A percentile compares a stretch with the other conserved stretches of the same genome.
These are phyloP conservation scores for Hirtodrosophila confusa DNA, from an alignment of 2,888 invertebrate species.

Conservation along the genomic window DNA sequence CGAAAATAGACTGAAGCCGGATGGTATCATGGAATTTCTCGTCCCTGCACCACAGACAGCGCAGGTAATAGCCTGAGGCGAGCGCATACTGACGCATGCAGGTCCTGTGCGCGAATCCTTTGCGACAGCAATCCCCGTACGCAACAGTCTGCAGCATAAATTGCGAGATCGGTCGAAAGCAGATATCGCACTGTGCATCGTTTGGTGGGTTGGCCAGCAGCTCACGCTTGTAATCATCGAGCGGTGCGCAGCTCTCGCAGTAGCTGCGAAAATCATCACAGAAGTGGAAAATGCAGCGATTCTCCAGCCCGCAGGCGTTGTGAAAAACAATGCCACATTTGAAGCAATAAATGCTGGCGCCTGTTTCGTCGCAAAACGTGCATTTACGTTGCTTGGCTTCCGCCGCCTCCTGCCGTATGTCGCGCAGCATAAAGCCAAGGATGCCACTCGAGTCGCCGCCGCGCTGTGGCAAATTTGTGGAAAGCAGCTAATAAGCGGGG, in stretches of 20 bases:
- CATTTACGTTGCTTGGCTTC: slow-evolving; percentile 81
- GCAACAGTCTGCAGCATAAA: slow-evolving; percentile 46
- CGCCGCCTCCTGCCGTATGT: slow-evolving; percentile 88
- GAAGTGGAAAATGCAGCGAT: slow-evolving; percentile 68
- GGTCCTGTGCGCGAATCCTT: slow-evolving; percentile 74
- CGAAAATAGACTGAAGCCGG: slow-evolving; percentile 76
- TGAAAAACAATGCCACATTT: slow-evolving; percentile 74
- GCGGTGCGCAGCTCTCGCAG: slow-evolving; percentile 70
- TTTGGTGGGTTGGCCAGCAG: slow-evolving; percentile 31
- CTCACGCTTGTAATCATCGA: slow-evolving; percentile 46
- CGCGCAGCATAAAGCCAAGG: slow-evolving; percentile 89
- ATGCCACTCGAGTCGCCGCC: slow-evolving; percentile 90
- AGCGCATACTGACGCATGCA: slow-evolving; percentile 80
- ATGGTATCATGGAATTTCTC: slow-evolving; percentile 72
- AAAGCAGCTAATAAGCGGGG: slow-evolving; percentile 86
- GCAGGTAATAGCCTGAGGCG: slow-evolving; percentile 80
- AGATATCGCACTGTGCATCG: slow-evolving; percentile 69
- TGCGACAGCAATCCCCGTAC: slow-evolving; percentile 76
- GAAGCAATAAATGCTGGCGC: slow-evolving; percentile 74
- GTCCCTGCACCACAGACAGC: slow-evolving; percentile 80
- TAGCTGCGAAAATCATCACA: slow-evolving; percentile 69
- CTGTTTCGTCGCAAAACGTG: slow-evolving; percentile 58
- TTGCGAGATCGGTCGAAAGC: slow-evolving; percentile 39
- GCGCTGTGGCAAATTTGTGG: slow-evolving; percentile 88
- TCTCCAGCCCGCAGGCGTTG: slow-evolving; percentile 64